A percentile compares a stretch with the other conserved stretches of the same genome.
Evolutionary conservation across 2,113 vertebrate genomes (phyloP).

Genomic region (Triplophysa rosa): DNA sequence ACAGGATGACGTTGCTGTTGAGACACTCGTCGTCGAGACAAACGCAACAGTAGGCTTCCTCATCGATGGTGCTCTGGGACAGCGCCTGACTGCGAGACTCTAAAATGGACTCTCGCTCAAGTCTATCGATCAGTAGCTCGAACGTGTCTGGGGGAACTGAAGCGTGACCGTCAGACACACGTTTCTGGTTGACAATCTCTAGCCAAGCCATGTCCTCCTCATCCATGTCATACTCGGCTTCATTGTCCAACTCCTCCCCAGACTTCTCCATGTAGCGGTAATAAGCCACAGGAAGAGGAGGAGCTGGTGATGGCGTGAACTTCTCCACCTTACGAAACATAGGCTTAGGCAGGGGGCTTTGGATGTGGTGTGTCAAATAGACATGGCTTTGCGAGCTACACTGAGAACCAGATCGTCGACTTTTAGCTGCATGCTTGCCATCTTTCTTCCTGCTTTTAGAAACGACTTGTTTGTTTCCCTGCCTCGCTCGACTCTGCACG

Average conservation of each 20-base stretch:
- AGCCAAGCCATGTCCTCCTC: constrained; percentile 97
- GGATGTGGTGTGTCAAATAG: constrained; percentile 65
- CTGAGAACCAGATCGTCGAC: constrained; percentile 62
- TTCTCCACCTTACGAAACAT: constrained; percentile 83
- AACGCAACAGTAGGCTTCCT: constrained; percentile 96
- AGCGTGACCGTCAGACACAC: constrained; percentile 84
- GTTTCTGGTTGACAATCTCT: constrained; percentile 94
- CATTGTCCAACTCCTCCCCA: constrained; percentile 84
- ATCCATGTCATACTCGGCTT: constrained; percentile 98
- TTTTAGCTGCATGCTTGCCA: constrained; percentile 67
- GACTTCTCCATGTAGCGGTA: constrained; percentile 90
- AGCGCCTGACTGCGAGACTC: constrained; percentile 87
- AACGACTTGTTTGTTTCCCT: constrained; percentile 76
- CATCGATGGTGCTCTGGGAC: constrained; percentile 87
- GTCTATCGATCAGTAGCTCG: constrained; percentile 89
- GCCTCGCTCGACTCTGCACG: constrained; percentile 82
- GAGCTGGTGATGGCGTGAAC: constrained; percentile 73
- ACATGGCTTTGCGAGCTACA: constrained; percentile 57
- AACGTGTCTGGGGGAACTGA: constrained; percentile 86
- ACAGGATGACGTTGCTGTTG: constrained; percentile 97
- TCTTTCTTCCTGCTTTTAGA: constrained; percentile 86
- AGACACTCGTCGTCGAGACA: constrained; percentile 97
- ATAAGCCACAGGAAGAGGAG: constrained; percentile 83
- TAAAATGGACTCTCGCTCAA: constrained; percentile 92
- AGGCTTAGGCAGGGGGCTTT: constrained; percentile 85